Evolutionary conservation across 92 coral and sea anemone species (phyloP).

Genomic region (Ricordea florida): DNA sequence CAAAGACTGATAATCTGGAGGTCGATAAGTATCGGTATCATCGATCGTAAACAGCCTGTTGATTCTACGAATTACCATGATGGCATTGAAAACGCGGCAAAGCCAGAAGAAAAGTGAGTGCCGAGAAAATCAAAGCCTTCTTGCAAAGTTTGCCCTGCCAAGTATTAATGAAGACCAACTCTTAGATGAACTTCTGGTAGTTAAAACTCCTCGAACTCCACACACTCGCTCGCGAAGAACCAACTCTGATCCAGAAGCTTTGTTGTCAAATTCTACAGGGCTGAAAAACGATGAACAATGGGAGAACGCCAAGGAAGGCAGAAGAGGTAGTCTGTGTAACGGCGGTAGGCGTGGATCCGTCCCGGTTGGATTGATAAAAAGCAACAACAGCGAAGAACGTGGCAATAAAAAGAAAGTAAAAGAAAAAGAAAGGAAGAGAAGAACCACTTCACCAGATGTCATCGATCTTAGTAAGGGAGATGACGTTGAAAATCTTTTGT

Average conservation of each 20-base stretch:
- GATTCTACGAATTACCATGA: too few relatives aligned
- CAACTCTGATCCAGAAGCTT: background rate
- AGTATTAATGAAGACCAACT: background rate
- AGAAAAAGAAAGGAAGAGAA: background rate
- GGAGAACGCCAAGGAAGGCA: background rate
- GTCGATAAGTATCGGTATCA: too few relatives aligned
- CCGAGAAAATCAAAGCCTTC: background rate
- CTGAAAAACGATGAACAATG: background rate
- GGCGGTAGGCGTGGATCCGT: background rate
- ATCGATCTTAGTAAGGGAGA: constrained; percentile 24
- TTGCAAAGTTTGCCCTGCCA: too few relatives aligned
- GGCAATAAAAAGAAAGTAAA: background rate
- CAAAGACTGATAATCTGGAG: too few relatives aligned
- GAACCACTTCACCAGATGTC: constrained; percentile 23
- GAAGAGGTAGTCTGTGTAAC: background rate
- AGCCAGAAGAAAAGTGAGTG: background rate
- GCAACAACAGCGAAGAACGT: background rate
- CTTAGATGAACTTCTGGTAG: background rate
- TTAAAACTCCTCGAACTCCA: background rate
- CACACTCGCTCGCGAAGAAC: background rate
- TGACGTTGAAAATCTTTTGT: constrained; percentile 3
- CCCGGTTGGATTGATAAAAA: background rate
- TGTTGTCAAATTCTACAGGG: background rate
- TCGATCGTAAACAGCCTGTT: too few relatives aligned
- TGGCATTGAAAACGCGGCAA: too few relatives aligned